Conservation (phyloP, 2,113 vertebrate genomes). For the Fukomys damarensis region DNA sequence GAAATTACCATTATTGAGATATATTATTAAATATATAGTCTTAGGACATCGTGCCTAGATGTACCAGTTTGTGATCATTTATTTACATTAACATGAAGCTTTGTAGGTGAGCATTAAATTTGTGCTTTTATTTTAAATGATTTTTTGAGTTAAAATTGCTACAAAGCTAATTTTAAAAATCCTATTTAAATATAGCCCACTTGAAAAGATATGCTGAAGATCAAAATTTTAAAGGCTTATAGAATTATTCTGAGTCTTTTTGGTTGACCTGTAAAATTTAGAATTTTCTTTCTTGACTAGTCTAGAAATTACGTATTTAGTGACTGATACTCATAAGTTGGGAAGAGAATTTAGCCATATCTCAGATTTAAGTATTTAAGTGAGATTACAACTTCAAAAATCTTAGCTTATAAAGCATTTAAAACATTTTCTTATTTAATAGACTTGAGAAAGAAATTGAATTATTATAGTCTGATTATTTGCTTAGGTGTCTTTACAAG, state of each 20-base stretch:
- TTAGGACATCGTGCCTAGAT: not conserved
- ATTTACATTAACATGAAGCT: conserved; percentile 14
- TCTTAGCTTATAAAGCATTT: conserved; percentile 62
- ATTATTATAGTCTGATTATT: conserved; percentile 57
- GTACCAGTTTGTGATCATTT: conserved; percentile 25
- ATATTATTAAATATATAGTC: not conserved
- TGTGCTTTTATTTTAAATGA: not conserved
- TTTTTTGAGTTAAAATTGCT: conserved; percentile 40
- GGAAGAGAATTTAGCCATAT: conserved; percentile 4
- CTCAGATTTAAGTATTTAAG: conserved; percentile 63
- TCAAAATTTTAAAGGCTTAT: conserved; percentile 30
- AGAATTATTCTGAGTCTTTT: conserved; percentile 11
- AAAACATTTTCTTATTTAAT: conserved; percentile 38
- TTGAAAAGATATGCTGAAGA: not conserved
- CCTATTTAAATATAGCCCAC: not conserved
- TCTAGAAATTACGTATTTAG: conserved; percentile 19
- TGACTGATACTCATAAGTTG: not conserved
- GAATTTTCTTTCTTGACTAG: not conserved
- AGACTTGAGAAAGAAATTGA: conserved; percentile 46
- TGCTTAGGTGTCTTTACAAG: conserved; percentile 60
- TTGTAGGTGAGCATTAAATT: not conserved
- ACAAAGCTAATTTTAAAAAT: not conserved
- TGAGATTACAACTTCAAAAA: conserved; percentile 60
- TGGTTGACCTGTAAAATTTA: not conserved
- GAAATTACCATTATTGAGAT: not conserved